Conservation (phyloP, 2,113 vertebrate genomes). For the Puffinus mauretanicus region DNA sequence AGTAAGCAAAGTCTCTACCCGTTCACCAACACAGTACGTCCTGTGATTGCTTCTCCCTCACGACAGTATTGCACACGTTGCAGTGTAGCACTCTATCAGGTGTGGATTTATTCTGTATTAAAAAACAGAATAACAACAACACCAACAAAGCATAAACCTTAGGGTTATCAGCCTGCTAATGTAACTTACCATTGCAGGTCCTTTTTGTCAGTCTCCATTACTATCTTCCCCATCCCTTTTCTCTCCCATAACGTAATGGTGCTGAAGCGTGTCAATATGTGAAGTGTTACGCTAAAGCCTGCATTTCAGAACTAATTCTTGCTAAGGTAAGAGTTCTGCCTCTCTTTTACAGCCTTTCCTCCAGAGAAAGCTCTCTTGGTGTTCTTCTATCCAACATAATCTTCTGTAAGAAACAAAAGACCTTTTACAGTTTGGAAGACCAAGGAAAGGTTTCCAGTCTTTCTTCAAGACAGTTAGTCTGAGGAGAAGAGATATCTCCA, state of each 20-base stretch:
- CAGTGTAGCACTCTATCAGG: not conserved
- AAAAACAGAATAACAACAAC: not conserved
- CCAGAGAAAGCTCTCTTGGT: not conserved
- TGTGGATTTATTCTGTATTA: not conserved
- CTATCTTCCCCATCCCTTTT: not conserved
- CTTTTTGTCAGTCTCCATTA: not conserved
- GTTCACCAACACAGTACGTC: not conserved
- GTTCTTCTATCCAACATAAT: not conserved
- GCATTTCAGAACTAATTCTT: not conserved
- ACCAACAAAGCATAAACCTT: not conserved
- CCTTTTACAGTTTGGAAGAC: not conserved
- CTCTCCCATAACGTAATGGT: not conserved
- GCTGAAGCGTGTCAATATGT: not conserved
- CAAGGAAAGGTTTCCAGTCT: not conserved
- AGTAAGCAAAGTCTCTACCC: not conserved
- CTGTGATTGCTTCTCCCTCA: not conserved
- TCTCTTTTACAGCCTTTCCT: not conserved
- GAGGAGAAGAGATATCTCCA: not conserved
- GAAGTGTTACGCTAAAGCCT: not conserved
- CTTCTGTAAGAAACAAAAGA: not conserved
- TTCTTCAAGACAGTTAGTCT: not conserved
- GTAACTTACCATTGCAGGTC: not conserved
- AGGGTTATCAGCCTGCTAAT: not conserved
- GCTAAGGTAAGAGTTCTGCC: not conserved
- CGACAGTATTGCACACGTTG: fast-evolving